Evolutionary conservation across 2,888 invertebrate genomes (phyloP).

Genomic region (Sericinus montela): DNA sequence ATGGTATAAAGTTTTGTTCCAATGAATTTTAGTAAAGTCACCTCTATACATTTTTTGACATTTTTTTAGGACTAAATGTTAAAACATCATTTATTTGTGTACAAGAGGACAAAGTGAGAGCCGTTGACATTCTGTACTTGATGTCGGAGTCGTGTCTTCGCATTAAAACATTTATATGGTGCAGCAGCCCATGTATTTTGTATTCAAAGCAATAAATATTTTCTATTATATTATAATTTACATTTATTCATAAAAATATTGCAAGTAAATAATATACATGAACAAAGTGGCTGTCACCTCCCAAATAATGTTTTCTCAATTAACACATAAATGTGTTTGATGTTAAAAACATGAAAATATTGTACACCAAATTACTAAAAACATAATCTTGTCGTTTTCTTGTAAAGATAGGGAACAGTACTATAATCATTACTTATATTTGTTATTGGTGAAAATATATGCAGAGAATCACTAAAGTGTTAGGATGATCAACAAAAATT

Average conservation of each 20-base stretch:
- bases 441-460: constrained; percentile 49
- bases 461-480: constrained; percentile 38
- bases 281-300: constrained; percentile 38
- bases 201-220: constrained; percentile 51
- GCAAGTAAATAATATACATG: constrained; percentile 46
- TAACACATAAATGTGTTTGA: constrained; percentile 37
- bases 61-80: background rate
- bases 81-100: background rate
- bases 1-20: background rate
- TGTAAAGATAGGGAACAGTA: constrained; percentile 44
- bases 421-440: constrained; percentile 44
- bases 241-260: constrained; percentile 46
- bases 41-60: background rate
- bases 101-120: background rate
- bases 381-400: constrained; percentile 48
- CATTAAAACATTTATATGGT: constrained; percentile 16
- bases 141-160: background rate
- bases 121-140: background rate
- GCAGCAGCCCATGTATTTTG: constrained; percentile 33
- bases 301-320: constrained; percentile 37
- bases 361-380: constrained; percentile 46
- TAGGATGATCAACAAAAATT: constrained; percentile 40
- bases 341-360: constrained; percentile 38
- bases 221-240: constrained; percentile 41
- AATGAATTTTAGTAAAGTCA: background rate